These are phyloP conservation scores for Belonocnema kinseyi DNA, from an alignment of 1,140 invertebrate genomes.

Conservation along the genomic window DNA sequence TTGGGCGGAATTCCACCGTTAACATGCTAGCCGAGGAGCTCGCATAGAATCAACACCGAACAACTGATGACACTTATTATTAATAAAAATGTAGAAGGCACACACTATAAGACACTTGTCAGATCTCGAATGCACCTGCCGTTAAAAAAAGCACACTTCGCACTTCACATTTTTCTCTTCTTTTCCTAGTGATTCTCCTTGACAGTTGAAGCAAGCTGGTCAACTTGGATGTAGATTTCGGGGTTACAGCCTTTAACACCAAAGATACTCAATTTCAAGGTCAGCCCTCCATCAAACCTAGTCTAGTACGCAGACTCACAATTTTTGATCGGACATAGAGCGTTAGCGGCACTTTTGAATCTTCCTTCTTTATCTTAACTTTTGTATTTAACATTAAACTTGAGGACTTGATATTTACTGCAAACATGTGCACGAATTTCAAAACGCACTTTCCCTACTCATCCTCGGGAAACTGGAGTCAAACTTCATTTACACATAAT, in stretches of 20 bases:
- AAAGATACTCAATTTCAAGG: no score
- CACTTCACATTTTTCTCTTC: constrained; percentile 11
- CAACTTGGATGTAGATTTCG: not conserved
- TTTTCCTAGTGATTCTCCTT: constrained; percentile 39
- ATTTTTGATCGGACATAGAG: no score
- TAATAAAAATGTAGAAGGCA: not conserved
- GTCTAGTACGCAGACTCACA: no score
- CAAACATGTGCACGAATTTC: no score
- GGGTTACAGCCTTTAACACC: not conserved
- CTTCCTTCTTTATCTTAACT: no score
- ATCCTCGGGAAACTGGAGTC: no score
- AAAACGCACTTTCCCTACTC: no score
- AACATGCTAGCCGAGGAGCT: constrained; percentile 63
- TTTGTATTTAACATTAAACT: no score
- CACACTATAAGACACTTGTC: not conserved
- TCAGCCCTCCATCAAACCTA: no score
- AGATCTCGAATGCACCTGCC: not conserved
- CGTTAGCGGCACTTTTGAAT: no score
- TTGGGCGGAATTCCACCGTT: constrained; percentile 84
- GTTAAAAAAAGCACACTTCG: constrained; percentile 6
- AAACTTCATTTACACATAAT: no score
- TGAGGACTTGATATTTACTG: no score
- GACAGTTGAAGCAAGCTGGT: constrained; percentile 35
- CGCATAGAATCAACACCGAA: constrained; percentile 41
- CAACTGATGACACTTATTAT: constrained; percentile 43